Conservation (phyloP, 2,113 vertebrate species). For the Microcebus tavaratra region DNA sequence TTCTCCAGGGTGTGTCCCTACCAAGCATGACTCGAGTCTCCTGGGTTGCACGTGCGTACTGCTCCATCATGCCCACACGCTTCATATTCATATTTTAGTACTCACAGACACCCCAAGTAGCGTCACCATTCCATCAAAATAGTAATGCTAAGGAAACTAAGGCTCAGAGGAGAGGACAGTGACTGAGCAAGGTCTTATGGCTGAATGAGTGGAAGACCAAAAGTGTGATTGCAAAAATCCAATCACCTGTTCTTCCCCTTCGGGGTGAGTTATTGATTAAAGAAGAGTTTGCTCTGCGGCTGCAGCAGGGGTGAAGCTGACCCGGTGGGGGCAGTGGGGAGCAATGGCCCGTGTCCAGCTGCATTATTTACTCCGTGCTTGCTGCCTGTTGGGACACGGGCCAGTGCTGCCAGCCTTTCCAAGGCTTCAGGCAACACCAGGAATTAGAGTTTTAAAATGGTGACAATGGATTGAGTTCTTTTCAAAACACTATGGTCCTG, state of each 20-base stretch:
- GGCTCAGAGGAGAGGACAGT: background rate
- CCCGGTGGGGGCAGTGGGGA: background rate
- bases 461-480: background rate
- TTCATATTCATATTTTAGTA: background rate
- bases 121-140: background rate
- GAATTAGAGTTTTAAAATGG: constrained; percentile 1
- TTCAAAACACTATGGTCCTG: background rate
- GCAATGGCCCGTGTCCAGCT: background rate
- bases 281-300: background rate
- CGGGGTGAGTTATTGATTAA: background rate
- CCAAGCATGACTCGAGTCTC: background rate
- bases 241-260: background rate
- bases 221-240: background rate
- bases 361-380: accelerated
- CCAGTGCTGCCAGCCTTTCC: background rate
- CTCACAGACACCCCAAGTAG: background rate
- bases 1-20: background rate
- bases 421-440: background rate
- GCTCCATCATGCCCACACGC: background rate
- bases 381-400: background rate
- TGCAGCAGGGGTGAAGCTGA: background rate
- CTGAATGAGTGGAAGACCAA: background rate
- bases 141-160: background rate
- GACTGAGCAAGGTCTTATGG: background rate
- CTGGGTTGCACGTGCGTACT: background rate